Evolutionary conservation across 1,140 invertebrate genomes (phyloP).

Genomic region (Philopotamus ludificatus): DNA sequence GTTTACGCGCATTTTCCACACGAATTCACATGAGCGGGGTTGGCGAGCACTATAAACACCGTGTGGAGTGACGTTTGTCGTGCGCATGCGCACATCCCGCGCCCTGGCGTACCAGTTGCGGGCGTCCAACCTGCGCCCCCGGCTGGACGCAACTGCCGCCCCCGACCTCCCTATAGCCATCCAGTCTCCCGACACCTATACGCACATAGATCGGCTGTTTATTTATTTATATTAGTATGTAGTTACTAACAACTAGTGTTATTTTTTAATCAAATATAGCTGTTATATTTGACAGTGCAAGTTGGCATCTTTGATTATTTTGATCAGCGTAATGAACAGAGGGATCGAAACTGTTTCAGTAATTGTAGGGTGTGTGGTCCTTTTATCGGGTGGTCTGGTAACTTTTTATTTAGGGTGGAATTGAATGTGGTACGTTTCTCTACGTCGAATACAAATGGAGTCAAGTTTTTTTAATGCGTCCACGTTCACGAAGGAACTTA

Average conservation of each 20-base stretch:
- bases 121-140: slow-evolving; percentile 11
- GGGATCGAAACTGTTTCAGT: neutral
- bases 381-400: no score
- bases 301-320: neutral
- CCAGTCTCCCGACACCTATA: neutral
- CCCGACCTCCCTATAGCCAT: neutral
- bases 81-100: slow-evolving; percentile 12
- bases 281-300: neutral
- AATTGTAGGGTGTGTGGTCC: neutral
- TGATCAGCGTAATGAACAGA: neutral
- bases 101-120: neutral
- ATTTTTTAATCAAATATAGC: no score
- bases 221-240: no score
- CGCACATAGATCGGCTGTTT: no score
- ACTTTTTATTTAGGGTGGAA: no score
- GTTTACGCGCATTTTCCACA: no score
- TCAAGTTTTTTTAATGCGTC: neutral
- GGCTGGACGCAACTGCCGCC: slow-evolving; percentile 18
- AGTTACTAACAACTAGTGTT: no score
- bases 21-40: no score
- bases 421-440: no score
- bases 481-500: neutral
- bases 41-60: neutral
- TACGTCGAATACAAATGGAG: neutral
- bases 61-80: slow-evolving; percentile 6